Conservation (phyloP, 2,888 invertebrate genomes). For the Acrobasis repandana region DNA sequence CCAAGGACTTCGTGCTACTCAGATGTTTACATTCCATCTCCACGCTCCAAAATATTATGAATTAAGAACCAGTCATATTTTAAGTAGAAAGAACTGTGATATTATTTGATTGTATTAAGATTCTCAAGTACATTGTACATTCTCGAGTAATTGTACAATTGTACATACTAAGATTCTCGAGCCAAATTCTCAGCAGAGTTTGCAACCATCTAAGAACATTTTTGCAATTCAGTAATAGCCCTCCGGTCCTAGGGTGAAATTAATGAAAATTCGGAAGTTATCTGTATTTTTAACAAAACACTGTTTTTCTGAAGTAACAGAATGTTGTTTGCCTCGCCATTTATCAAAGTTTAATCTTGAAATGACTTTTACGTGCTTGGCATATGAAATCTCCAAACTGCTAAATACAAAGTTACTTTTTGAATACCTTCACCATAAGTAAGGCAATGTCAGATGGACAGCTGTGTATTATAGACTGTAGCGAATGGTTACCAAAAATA, state of each 20-base stretch:
- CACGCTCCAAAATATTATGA: constrained; percentile 52
- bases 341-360: constrained; percentile 2
- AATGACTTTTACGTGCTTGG: neutral
- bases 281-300: too few relatives aligned
- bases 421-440: constrained; percentile 3
- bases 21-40: constrained; percentile 62
- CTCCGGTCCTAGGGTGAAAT: too few relatives aligned
- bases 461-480: neutral
- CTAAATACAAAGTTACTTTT: neutral
- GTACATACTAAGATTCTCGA: too few relatives aligned
- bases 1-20: constrained; percentile 64
- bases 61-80: constrained; percentile 21
- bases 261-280: too few relatives aligned
- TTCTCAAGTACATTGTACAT: too few relatives aligned
- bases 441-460: neutral
- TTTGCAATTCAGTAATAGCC: too few relatives aligned
- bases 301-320: too few relatives aligned
- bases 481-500: constrained; percentile 22
- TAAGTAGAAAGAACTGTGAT: too few relatives aligned
- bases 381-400: neutral
- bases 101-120: too few relatives aligned
- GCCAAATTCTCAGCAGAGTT: neutral
- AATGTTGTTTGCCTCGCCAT: neutral
- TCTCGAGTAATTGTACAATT: too few relatives aligned
- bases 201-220: too few relatives aligned